phyloP scores from a whole-genome alignment of 1,140 invertebrate species.

The Sesamia nonagrioides region DNA sequence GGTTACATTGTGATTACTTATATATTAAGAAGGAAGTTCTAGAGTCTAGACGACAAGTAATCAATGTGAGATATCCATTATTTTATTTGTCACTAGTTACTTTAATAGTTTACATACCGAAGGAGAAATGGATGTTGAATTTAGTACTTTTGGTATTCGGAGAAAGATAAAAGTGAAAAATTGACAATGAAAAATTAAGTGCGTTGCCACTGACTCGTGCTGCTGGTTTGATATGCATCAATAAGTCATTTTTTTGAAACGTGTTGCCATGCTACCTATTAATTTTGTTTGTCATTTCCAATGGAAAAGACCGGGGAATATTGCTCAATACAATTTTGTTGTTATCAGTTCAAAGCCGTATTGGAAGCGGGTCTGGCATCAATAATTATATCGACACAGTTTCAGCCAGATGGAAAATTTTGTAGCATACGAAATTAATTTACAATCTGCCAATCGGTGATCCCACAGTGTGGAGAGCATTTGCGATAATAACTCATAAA shows the following conservation, averaged over 20 bases:
- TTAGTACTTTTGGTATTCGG: too few species aligned
- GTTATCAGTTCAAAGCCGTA: neutral
- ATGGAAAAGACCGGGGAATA: neutral
- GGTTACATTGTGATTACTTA: conserved; percentile 25
- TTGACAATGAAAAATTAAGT: neutral
- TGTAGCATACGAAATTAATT: neutral
- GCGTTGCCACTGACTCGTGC: neutral
- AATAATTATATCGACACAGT: conserved; percentile 5
- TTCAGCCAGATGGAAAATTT: neutral
- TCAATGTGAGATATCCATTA: neutral
- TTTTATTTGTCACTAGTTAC: neutral
- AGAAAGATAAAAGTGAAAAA: neutral
- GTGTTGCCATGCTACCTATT: neutral
- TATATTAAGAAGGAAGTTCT: neutral
- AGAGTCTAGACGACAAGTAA: neutral
- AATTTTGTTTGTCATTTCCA: neutral
- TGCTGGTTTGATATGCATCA: neutral
- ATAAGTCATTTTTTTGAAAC: neutral
- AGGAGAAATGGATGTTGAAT: neutral
- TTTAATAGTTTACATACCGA: neutral
- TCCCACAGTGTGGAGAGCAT: neutral
- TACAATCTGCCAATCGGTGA: neutral
- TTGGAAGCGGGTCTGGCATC: neutral
- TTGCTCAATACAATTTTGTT: neutral
- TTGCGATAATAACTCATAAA: neutral